phyloP scores from a whole-genome alignment of 2,113 vertebrate genomes.

The Ploceus nigricollis region DNA sequence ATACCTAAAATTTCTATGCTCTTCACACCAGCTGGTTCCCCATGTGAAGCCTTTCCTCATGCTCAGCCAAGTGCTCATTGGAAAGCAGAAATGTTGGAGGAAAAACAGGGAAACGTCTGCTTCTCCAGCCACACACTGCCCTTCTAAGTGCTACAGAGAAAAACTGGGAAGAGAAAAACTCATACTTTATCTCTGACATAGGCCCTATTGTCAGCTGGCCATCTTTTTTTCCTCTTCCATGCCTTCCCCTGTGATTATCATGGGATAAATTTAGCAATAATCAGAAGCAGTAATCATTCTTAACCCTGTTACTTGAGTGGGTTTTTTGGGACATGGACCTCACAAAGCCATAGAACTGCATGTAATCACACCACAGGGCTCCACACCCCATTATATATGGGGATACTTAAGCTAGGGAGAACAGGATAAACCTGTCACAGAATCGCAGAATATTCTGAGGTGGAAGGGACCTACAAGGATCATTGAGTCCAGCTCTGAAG shows the following conservation, averaged over 20 bases:
- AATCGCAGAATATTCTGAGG: accelerated
- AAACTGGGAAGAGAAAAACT: not conserved
- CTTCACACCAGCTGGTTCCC: not conserved
- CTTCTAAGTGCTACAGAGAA: not conserved
- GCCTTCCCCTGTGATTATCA: not conserved
- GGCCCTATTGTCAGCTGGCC: not conserved
- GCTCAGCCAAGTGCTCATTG: not conserved
- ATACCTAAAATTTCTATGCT: accelerated
- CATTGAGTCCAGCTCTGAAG: not conserved
- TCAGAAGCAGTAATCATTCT: not conserved
- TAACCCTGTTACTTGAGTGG: not conserved
- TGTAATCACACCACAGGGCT: not conserved
- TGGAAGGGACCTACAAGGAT: not conserved
- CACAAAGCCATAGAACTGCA: not conserved
- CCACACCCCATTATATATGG: not conserved
- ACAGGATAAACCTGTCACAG: not conserved
- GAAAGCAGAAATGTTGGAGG: not conserved
- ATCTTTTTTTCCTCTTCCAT: not conserved
- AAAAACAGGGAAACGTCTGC: not conserved
- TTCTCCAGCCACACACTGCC: not conserved
- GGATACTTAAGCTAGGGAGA: not conserved
- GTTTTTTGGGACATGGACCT: not conserved
- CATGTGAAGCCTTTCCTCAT: accelerated
- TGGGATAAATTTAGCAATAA: not conserved
- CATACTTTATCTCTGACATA: not conserved